phyloP scores from a whole-genome alignment of 2,888 invertebrate genomes.

The Pachydiplax longipennis region DNA sequence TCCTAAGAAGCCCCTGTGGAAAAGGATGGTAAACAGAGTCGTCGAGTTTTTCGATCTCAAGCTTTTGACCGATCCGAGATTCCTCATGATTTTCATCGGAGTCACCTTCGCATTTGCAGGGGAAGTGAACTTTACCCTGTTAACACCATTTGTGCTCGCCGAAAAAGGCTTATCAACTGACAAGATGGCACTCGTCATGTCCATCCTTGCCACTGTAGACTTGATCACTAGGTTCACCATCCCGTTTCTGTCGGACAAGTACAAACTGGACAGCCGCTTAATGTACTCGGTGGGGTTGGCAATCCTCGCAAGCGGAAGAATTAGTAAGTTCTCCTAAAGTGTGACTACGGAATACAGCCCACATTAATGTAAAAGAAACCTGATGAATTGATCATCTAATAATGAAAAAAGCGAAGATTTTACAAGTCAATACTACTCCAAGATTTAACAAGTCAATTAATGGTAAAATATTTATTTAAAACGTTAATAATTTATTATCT shows the following conservation, averaged over 20 bases:
- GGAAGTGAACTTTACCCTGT: slow-evolving; percentile 61
- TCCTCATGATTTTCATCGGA: slow-evolving; percentile 57
- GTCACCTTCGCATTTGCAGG: slow-evolving; percentile 62
- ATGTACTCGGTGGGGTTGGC: slow-evolving; percentile 58
- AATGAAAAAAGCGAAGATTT: too few species aligned
- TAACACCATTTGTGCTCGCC: slow-evolving; percentile 61
- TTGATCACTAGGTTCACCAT: slow-evolving; percentile 58
- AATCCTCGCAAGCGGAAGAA: slow-evolving; percentile 58
- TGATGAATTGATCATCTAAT: too few species aligned
- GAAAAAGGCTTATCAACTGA: slow-evolving; percentile 48
- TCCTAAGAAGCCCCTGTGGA: neutral
- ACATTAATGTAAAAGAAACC: too few species aligned
- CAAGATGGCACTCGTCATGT: slow-evolving; percentile 57
- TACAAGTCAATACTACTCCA: too few species aligned
- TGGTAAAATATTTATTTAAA: too few species aligned
- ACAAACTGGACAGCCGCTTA: slow-evolving; percentile 56
- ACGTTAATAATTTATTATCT: too few species aligned
- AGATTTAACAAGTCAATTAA: too few species aligned
- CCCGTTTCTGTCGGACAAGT: slow-evolving; percentile 57
- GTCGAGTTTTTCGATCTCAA: slow-evolving; percentile 56
- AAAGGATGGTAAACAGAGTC: slow-evolving; percentile 51
- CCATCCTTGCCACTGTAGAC: slow-evolving; percentile 59
- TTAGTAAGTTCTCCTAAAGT: slow-evolving; percentile 55
- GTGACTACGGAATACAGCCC: too few species aligned
- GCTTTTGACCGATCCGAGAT: slow-evolving; percentile 56